Base-by-base conservation (phyloP, 2,888 invertebrate genomes). In the Cataglyphis albicans region DNA sequence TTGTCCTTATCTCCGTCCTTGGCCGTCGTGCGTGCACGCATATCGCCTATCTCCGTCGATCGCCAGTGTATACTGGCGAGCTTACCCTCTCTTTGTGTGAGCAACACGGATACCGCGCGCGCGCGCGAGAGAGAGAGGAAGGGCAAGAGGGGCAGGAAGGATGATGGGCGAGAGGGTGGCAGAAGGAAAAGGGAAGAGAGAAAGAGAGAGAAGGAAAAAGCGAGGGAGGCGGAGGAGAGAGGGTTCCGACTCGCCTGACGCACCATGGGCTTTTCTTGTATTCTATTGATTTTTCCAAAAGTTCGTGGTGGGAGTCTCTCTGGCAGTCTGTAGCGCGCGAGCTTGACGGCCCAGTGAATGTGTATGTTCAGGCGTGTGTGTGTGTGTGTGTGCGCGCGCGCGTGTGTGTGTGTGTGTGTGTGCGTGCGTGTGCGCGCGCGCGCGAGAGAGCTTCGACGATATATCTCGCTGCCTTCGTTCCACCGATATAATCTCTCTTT, bases 241-340 rank as follows among this genome's bases (percentile, higher is more conserved):
- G 88, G 90, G 88, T 89, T 89, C 89, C 90, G 87, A 89, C 90
- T 91, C 90, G 91, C 89, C 88, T 90, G 90, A 90, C 92, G 90
- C 89, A 89, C 90, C 91, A 89, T 91, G 92, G 91, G 93, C 93
- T 94, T 94, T 94, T 94, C 94, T 96, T 95, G 95, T 95, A 95
- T 95, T 95, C 95, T 96, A 96, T 96, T 96, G 96, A 96, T 96
- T 96, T 96, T 96, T 96, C 96, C 95, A 95, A 95, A 96, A 95
- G 95, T 95, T 95, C 95, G 88, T 91, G 90, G 92, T 91, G 93
- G 92, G 92, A 91, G 91, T 87, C 89, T 52, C 48, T 48, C 52
- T 75, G 90, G 89, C 90, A 89, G 92, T 91, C 91, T 89, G 91
- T 92, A 61, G 85, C 86, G 89, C 86, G 82, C 85, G 87, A 84